Base-by-base conservation (phyloP, 2,797 vertebrate genomes). In the Zalophus californianus region DNA sequence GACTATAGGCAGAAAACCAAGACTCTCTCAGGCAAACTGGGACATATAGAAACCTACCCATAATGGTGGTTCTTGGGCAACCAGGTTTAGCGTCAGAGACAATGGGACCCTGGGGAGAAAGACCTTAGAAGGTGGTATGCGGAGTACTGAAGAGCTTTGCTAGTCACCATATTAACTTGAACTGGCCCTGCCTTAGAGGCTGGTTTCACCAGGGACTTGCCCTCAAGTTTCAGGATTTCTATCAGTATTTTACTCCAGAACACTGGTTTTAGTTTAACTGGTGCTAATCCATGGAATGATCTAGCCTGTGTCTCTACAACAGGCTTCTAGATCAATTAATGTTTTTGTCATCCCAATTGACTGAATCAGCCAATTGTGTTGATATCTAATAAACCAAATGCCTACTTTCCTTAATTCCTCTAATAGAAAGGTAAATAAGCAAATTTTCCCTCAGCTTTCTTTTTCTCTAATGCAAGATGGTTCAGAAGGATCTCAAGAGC, bases 161-260 rank as follows among this genome's bases (percentile, higher is more conserved):
- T 83, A 29, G 25, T 90, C 58, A 86, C 35, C 58, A 50, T 56
- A 52, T 82, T 70, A 62, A 52, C 27, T 86, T 72, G 50, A 66
- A 54, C 7, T 70, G 64, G 21, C 32, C 58, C 15, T 70, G 70
- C 48, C 75, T 92, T 86, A 52, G 32, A 89, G 7, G 54, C 11
- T 35, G 10, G 23, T 66, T 97, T 83, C 91, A 85, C 38, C 41
- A 72, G 18, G 35, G 64, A 27, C 62, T 86, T 21, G 15, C 7
- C 80, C 54, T 93, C 78, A 27, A 70, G 41, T 70, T 48, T 92
- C 35, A 86, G 56, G 35, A 78, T 84, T 92, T 93, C 79, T 77
- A n/a, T 56, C 32, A 83, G 5, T 41, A 82, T 54, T 84, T 60
- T 77, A 48, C 38, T 93, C 44, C 66, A 66, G 64, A 88, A 70